These are phyloP conservation scores for Antennarius striatus DNA, from an alignment of 2,113 vertebrate genomes.

Conservation along the genomic window DNA sequence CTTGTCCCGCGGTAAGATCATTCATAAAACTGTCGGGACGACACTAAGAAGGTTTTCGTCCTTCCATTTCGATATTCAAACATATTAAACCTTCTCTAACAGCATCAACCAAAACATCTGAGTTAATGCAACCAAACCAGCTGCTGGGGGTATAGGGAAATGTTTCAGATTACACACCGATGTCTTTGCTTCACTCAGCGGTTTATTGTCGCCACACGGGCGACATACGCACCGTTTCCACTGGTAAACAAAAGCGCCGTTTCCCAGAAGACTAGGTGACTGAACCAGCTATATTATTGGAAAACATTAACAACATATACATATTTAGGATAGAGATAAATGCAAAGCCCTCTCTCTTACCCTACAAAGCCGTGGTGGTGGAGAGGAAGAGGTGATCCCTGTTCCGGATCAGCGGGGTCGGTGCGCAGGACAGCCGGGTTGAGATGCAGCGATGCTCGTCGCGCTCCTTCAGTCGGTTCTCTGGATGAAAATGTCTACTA, in stretches of 20 bases:
- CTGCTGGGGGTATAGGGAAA: constrained; percentile 1
- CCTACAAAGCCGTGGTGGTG: constrained; percentile 39
- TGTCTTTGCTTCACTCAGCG: neutral
- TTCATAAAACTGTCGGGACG: too few relatives aligned
- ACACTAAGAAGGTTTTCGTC: too few relatives aligned
- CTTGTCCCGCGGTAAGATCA: too few relatives aligned
- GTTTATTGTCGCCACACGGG: constrained; percentile 12
- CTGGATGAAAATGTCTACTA: too few relatives aligned
- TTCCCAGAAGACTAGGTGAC: neutral
- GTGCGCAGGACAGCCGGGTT: constrained; percentile 42
- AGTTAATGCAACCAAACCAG: neutral
- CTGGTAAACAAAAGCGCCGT: constrained; percentile 35
- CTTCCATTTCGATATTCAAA: too few relatives aligned
- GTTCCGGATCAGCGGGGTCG: constrained; percentile 43
- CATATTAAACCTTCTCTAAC: too few relatives aligned
- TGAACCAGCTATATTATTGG: neutral
- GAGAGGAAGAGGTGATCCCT: constrained; percentile 27
- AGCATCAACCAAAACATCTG: too few relatives aligned
- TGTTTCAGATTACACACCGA: constrained; percentile 6
- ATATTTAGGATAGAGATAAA: neutral
- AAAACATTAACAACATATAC: neutral
- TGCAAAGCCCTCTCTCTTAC: constrained; percentile 59
- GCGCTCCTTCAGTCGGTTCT: constrained; percentile 25
- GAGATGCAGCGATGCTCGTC: constrained; percentile 45
- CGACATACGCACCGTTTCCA: constrained; percentile 13